phyloP scores from a whole-genome alignment of 2,888 invertebrate species.

The Zonitis immaculata region DNA sequence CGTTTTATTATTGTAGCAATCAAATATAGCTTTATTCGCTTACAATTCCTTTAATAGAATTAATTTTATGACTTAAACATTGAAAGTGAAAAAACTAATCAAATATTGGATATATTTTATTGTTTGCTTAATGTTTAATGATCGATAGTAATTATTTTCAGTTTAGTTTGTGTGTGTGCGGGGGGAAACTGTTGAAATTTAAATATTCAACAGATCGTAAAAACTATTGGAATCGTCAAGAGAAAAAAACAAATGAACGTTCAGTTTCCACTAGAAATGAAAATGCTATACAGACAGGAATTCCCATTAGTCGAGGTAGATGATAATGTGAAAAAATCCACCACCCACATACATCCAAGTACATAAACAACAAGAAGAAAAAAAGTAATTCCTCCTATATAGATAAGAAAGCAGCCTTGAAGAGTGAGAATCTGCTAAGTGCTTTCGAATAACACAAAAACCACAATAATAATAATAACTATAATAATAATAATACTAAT shows the following conservation, averaged over 20 bases:
- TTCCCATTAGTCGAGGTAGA: background rate
- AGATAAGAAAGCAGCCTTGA: background rate
- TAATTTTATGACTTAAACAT: background rate
- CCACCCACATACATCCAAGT: background rate
- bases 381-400: background rate
- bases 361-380: no score
- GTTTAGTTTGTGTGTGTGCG: background rate
- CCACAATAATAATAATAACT: background rate
- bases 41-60: background rate
- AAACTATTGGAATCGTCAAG: background rate
- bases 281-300: background rate
- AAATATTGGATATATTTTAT: no score
- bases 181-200: background rate
- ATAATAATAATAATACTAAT: background rate
- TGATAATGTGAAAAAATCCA: background rate
- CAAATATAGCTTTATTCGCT: background rate
- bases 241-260: constrained; percentile 3
- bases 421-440: background rate
- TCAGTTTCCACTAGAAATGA: background rate
- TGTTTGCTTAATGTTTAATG: background rate
- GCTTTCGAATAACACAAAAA: background rate
- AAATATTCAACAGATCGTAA: background rate
- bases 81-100: no score
- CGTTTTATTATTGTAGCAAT: background rate
- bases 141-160: background rate